Evolutionary conservation across 2,888 invertebrate genomes (phyloP).

Genomic region (Chrysolina oricalcia): DNA sequence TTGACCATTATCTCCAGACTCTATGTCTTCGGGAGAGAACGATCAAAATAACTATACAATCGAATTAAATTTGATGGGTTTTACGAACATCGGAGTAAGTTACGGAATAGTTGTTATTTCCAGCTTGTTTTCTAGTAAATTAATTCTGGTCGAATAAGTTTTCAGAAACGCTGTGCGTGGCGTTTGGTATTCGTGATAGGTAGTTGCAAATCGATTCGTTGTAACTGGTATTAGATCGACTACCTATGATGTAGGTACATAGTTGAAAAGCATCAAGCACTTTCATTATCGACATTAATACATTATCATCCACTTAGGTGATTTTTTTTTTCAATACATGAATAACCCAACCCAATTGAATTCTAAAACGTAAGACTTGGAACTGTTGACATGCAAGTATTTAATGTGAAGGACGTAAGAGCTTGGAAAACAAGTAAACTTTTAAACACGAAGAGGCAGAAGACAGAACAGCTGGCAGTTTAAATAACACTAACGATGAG

Average conservation of each 20-base stretch:
- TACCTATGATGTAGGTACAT: too few species aligned
- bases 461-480: too few species aligned
- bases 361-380: too few species aligned
- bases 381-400: too few species aligned
- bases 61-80: constrained; percentile 17
- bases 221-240: neutral
- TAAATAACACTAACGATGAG: too few species aligned
- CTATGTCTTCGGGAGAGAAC: constrained; percentile 10
- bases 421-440: too few species aligned
- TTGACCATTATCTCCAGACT: constrained; percentile 34
- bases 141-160: neutral
- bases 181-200: neutral
- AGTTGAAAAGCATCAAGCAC: neutral
- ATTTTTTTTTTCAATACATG: too few species aligned
- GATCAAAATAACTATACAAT: constrained; percentile 24
- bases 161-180: neutral
- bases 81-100: neutral
- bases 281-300: neutral
- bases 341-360: too few species aligned
- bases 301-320: too few species aligned
- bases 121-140: neutral
- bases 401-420: too few species aligned
- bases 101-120: neutral
- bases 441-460: too few species aligned
- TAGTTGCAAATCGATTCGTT: neutral